Evolutionary conservation across 1,140 invertebrate species (phyloP).

Genomic region (Neodiprion virginianus): DNA sequence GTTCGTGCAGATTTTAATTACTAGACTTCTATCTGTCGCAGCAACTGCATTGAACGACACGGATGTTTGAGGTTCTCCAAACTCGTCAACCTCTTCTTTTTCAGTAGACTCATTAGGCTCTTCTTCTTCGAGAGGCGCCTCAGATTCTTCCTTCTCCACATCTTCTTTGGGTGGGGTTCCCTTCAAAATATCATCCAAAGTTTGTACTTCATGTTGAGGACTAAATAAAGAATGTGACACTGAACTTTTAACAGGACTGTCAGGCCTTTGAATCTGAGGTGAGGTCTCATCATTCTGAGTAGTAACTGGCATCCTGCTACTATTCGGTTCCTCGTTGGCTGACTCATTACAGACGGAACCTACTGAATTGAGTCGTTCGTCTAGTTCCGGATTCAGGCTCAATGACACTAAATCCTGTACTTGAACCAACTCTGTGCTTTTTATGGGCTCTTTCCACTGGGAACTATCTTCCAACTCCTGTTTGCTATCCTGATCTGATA

Average conservation of each 20-base stretch:
- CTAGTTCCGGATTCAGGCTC: constrained; percentile 5
- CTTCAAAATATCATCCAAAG: constrained; percentile 19
- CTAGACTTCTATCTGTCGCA: constrained; percentile 51
- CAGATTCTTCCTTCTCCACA: constrained; percentile 24
- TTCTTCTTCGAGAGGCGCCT: constrained; percentile 22
- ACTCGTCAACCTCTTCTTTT: neutral
- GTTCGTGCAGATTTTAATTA: constrained; percentile 59
- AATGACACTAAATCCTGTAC: constrained; percentile 21
- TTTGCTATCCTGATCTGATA: neutral
- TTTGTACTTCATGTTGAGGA: constrained; percentile 34
- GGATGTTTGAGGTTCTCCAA: constrained; percentile 38
- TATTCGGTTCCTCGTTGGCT: constrained; percentile 18
- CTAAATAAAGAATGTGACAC: constrained; percentile 38
- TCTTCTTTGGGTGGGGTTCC: constrained; percentile 24
- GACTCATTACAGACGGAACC: constrained; percentile 26
- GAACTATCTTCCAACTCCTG: neutral
- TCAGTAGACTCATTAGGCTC: constrained; percentile 7
- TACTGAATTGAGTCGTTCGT: neutral
- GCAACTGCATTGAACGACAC: constrained; percentile 45
- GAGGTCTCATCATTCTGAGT: constrained; percentile 14
- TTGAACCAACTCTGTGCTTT: constrained; percentile 27
- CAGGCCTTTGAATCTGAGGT: constrained; percentile 24
- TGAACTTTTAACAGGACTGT: constrained; percentile 32
- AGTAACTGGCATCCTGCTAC: constrained; percentile 16
- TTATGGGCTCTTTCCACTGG: neutral